Base-by-base conservation (phyloP, 2,888 invertebrate genomes). In the Luffia ferchaultella region DNA sequence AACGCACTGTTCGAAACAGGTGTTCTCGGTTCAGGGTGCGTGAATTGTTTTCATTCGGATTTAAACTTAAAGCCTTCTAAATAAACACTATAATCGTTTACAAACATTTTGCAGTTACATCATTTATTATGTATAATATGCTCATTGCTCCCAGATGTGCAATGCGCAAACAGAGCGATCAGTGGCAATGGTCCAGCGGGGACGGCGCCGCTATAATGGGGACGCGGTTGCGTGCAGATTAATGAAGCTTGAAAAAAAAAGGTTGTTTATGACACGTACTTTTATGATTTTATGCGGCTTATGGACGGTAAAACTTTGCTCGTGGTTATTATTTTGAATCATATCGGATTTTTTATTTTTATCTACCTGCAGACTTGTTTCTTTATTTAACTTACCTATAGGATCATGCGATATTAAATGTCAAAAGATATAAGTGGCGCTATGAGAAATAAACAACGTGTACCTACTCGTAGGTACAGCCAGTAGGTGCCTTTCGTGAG, bases 101-200 rank as follows among this genome's bases (percentile, higher is more conserved):
- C 1, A 1, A 2, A 40, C 42, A 45, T 18, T 41, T 44, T 48
- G 47, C n/a, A 45, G 46, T 58, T 67, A 58, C 51, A 63, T 53
- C 59, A 48, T 73, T 63, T 59, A 42, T 44, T 48, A 51, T 55
- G 60, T 54, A 20, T 16, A 51, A 47, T 54, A 56, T 58, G 63
- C 68, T 72, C 74, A 77, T 77, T 70, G 76, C 75, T 78, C 76
- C 82, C 82, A 82, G 82, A 82, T 82, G 82, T 82, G 82, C 80
- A 77, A 71, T 75, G 67, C 67, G 68, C 63, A 62, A 68, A 68
- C 63, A 67, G 67, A 73, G 68, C 67, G 73, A 71, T 76, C 76
- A 68, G 68, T 69, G 68, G 68, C 65, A 65, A 64, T 60, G 67
- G 30, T 30, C 30, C 30, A 30, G 30, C 30, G 30, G 30, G 12